A percentile compares a stretch with the other conserved stretches of the same genome.
Evolutionary conservation across 2,113 vertebrate species (phyloP).

Genomic region (Onychorhynchus coronatus): DNA sequence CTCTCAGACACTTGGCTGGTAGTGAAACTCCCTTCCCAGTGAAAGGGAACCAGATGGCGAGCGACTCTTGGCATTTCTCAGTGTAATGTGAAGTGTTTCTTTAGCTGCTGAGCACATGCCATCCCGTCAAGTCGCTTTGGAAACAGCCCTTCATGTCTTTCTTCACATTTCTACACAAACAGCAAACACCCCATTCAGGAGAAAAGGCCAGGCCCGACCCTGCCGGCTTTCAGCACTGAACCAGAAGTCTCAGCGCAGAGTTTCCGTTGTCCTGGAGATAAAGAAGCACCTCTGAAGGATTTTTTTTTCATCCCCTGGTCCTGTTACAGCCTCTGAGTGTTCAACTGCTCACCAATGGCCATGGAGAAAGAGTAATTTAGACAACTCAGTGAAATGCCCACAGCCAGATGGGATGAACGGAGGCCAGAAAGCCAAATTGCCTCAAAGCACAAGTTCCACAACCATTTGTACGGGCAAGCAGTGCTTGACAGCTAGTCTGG

Average conservation of each 20-base stretch:
- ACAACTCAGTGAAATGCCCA: background rate
- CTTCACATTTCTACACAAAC: background rate
- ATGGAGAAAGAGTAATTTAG: background rate
- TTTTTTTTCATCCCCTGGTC: background rate
- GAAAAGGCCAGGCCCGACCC: background rate
- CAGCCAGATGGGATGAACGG: background rate
- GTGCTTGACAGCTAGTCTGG: background rate
- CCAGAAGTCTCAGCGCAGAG: background rate
- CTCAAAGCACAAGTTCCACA: background rate
- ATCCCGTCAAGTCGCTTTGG: background rate
- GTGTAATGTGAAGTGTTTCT: slow-evolving; percentile 32
- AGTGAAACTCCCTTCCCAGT: background rate
- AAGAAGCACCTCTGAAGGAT: background rate
- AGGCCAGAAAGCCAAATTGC: background rate
- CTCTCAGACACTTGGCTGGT: slow-evolving; percentile 34
- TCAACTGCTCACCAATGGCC: background rate
- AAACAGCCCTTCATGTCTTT: background rate
- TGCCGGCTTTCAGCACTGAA: background rate
- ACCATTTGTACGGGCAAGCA: background rate
- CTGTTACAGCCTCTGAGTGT: background rate
- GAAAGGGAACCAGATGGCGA: slow-evolving; percentile 53
- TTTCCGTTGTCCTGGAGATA: background rate
- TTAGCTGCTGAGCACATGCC: slow-evolving; percentile 10
- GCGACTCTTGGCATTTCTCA: slow-evolving; percentile 27
- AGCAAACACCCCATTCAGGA: background rate